These are phyloP conservation scores for Eidolon helvum DNA, from an alignment of 2,113 vertebrate species.

Conservation along the genomic window DNA sequence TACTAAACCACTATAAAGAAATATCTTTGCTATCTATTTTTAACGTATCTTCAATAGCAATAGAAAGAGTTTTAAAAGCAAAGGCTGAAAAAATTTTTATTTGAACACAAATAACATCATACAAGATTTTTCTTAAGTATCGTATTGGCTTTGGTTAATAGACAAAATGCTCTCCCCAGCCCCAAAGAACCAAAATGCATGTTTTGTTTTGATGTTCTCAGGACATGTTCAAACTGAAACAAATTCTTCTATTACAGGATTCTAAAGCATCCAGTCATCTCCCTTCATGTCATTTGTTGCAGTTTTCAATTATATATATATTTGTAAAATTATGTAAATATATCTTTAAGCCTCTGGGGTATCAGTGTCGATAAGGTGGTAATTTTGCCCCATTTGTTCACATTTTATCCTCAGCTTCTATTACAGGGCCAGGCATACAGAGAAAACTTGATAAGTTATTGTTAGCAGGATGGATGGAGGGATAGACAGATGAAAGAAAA, in stretches of 20 bases:
- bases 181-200: neutral
- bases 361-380: neutral
- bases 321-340: constrained; percentile 3
- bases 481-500: neutral
- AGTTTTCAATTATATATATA: neutral
- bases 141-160: neutral
- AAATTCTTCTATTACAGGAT: neutral
- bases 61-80: constrained; percentile 12
- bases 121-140: neutral
- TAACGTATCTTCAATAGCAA: constrained; percentile 10
- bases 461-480: neutral
- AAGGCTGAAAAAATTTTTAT: constrained; percentile 8
- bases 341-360: neutral
- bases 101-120: neutral
- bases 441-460: neutral
- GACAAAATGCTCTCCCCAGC: neutral
- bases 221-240: neutral
- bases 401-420: neutral
- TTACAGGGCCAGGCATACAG: neutral
- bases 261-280: neutral
- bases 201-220: neutral
- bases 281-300: neutral
- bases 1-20: neutral
- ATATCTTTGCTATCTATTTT: neutral
- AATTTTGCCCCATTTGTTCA: neutral